phyloP scores from a whole-genome alignment of 2,113 vertebrate species.

The Alexandromys fortis region DNA sequence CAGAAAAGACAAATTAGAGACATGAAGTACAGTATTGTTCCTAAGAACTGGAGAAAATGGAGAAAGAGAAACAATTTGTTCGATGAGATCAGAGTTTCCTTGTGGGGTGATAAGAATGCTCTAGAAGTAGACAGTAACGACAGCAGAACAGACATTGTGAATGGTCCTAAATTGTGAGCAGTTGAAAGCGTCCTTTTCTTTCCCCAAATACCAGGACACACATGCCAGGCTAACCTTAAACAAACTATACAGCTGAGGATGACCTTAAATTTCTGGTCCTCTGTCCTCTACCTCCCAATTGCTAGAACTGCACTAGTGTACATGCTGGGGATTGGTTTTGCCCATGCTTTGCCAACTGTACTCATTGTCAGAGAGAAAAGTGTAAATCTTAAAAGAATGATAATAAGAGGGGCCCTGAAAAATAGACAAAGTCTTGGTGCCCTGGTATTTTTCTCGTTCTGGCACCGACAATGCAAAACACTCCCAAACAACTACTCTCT shows the following conservation, averaged over 20 bases:
- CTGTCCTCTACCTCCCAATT: not conserved
- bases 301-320: not conserved
- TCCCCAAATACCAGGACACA: not conserved
- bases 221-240: not conserved
- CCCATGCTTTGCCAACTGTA: not conserved
- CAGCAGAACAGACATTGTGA: not conserved
- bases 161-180: not conserved
- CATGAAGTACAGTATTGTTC: not conserved
- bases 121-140: not conserved
- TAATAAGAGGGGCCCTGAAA: not conserved
- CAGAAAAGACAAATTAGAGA: not conserved
- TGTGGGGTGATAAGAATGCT: not conserved
- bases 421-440: not conserved
- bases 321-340: not conserved
- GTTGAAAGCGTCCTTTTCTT: not conserved
- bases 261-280: not conserved
- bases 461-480: not conserved
- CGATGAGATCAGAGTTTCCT: not conserved
- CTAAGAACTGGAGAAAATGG: not conserved
- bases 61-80: not conserved
- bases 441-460: not conserved
- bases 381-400: not conserved
- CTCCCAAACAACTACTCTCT: not conserved
- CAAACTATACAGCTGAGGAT: not conserved
- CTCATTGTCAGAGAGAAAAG: not conserved